phyloP scores from a whole-genome alignment of 2,888 invertebrate species.

The Pachycephus smyrnensis region DNA sequence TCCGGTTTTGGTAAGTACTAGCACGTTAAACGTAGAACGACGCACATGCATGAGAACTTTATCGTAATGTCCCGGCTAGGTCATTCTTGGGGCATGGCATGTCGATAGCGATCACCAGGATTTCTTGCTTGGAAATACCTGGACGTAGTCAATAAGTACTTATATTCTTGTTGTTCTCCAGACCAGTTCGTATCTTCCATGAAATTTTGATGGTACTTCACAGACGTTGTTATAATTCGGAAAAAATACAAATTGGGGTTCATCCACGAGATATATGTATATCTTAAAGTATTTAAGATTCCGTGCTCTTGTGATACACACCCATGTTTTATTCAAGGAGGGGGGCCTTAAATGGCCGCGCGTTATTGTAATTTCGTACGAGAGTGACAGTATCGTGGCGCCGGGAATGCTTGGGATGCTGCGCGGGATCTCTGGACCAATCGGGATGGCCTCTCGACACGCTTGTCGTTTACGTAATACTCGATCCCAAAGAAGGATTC shows the following conservation, averaged over 20 bases:
- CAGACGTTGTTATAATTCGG: too few relatives aligned
- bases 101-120: not conserved
- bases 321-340: constrained; percentile 1
- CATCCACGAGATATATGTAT: not conserved
- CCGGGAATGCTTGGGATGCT: constrained; percentile 6
- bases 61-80: not conserved
- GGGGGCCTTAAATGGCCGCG: not conserved
- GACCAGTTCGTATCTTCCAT: not conserved
- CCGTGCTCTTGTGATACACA: not conserved
- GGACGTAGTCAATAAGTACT: not conserved
- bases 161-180: not conserved
- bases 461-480: not conserved
- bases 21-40: not conserved
- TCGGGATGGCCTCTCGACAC: not conserved
- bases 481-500: not conserved
- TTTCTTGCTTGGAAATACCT: not conserved
- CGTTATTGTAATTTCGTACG: constrained; percentile 4
- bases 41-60: not conserved
- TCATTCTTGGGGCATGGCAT: not conserved
- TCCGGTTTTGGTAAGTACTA: not conserved
- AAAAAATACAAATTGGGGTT: not conserved
- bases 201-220: not conserved
- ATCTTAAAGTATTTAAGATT: not conserved
- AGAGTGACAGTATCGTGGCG: not conserved
- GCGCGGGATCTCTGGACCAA: not conserved